Conservation (phyloP, 1,140 invertebrate species). For the Choristoneura fumiferana region DNA sequence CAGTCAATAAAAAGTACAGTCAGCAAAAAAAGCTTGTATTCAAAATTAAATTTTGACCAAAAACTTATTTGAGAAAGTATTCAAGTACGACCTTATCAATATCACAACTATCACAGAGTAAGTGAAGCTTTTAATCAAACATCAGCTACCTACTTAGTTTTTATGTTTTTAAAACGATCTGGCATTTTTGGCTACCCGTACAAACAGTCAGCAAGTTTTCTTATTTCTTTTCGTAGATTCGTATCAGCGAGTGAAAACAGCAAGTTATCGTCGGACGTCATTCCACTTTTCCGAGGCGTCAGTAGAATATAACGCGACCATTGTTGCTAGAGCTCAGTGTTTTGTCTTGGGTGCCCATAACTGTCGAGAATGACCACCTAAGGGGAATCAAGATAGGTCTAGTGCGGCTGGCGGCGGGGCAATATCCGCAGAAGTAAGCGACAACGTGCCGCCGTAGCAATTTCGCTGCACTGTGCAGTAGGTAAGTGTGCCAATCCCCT, state of each 20-base stretch:
- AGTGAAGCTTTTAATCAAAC: no score
- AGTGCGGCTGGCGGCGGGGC: slow-evolving; percentile 38
- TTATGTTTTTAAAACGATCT: neutral
- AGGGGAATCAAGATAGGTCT: slow-evolving; percentile 38
- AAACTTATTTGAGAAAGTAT: no score
- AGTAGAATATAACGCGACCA: slow-evolving; percentile 57
- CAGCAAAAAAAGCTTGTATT: no score
- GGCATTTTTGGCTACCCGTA: neutral
- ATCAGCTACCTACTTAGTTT: no score
- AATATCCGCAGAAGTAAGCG: slow-evolving; percentile 52
- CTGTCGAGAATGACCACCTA: slow-evolving; percentile 23
- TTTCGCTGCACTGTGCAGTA: slow-evolving; percentile 68
- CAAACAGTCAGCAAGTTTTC: slow-evolving; percentile 42
- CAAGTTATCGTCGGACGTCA: slow-evolving; percentile 65
- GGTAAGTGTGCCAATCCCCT: slow-evolving; percentile 72
- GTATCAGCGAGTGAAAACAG: slow-evolving; percentile 71
- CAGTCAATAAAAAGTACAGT: no score
- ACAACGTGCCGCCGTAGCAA: slow-evolving; percentile 52
- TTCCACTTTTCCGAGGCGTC: slow-evolving; percentile 74
- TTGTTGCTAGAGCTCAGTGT: slow-evolving; percentile 39
- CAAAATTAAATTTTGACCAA: no score
- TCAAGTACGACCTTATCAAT: no score
- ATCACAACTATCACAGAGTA: no score
- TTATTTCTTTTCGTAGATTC: slow-evolving; percentile 53
- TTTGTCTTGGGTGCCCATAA: slow-evolving; percentile 26